Conservation (phyloP, 2,113 vertebrate genomes). For the Xenopus borealis region DNA sequence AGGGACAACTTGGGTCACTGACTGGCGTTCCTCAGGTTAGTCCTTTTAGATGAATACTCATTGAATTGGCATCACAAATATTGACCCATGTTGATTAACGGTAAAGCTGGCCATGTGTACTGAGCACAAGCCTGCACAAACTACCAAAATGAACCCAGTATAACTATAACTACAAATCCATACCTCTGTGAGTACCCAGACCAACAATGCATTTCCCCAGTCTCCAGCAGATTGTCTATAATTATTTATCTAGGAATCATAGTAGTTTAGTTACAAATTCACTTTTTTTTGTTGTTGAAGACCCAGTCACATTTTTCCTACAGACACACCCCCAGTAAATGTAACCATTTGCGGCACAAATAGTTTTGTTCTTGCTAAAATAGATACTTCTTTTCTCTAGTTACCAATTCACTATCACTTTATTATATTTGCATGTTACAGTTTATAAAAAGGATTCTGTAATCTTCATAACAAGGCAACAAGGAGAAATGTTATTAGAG, state of each 20-base stretch:
- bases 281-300: conserved; percentile 15
- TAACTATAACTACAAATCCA: too few species aligned
- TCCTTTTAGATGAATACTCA: too few species aligned
- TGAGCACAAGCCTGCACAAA: too few species aligned
- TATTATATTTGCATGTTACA: conserved; percentile 13
- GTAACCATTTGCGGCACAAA: conserved; percentile 2
- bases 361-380: conserved; percentile 15
- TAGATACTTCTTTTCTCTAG: conserved; percentile 25
- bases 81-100: too few species aligned
- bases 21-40: too few species aligned
- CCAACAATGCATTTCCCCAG: too few species aligned
- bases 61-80: too few species aligned
- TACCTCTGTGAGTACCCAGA: too few species aligned
- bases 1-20: too few species aligned
- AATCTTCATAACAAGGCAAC: conserved; percentile 7
- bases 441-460: conserved; percentile 10
- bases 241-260: background rate
- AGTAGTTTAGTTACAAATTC: conserved; percentile 34
- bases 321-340: background rate
- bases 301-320: background rate
- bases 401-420: conserved; percentile 27
- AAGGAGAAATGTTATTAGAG: conserved; percentile 17
- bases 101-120: too few species aligned
- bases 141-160: too few species aligned
- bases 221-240: too few species aligned